phyloP scores from a whole-genome alignment of 2,888 invertebrate species.

The Drosophila ezoana region DNA sequence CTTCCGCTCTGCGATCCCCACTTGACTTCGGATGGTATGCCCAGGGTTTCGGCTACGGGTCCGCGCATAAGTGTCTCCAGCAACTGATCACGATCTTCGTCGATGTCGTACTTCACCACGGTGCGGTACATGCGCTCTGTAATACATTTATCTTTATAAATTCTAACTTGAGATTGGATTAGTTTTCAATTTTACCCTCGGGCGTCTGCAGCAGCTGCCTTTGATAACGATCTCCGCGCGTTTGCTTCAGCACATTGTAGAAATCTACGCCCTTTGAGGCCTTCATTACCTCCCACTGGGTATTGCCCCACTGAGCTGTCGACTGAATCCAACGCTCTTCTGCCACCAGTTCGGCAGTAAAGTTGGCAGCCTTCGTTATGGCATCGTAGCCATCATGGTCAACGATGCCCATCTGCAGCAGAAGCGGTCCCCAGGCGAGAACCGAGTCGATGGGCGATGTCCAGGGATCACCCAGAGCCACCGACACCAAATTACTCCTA shows the following conservation, averaged over 20 bases:
- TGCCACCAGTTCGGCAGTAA: conserved; percentile 87
- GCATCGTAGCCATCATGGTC: conserved; percentile 88
- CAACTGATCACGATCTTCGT: conserved; percentile 75
- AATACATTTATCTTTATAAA: too few relatives aligned
- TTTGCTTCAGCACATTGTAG: conserved; percentile 89
- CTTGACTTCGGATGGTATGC: conserved; percentile 87
- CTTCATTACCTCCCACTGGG: conserved; percentile 87
- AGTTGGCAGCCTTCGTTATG: conserved; percentile 87
- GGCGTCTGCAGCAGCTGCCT: conserved; percentile 17
- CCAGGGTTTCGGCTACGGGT: conserved; percentile 88
- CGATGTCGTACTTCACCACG: conserved; percentile 75
- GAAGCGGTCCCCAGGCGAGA: conserved; percentile 92
- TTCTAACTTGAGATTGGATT: rapidly evolving
- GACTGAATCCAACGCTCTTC: conserved; percentile 87
- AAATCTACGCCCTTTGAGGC: conserved; percentile 90
- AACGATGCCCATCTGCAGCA: conserved; percentile 90
- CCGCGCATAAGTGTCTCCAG: conserved; percentile 89
- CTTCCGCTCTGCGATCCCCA: conserved; percentile 88
- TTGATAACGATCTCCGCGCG: conserved; percentile 62
- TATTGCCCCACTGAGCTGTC: conserved; percentile 88
- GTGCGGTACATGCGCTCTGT: conserved; percentile 67
- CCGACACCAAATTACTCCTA: conserved; percentile 90
- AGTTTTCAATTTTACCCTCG: conserved; percentile 34
- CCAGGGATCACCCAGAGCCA: conserved; percentile 95
- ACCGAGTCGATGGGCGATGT: conserved; percentile 94